Conservation (phyloP, 2,113 vertebrate species). For the Telmatochromis sp. region DNA sequence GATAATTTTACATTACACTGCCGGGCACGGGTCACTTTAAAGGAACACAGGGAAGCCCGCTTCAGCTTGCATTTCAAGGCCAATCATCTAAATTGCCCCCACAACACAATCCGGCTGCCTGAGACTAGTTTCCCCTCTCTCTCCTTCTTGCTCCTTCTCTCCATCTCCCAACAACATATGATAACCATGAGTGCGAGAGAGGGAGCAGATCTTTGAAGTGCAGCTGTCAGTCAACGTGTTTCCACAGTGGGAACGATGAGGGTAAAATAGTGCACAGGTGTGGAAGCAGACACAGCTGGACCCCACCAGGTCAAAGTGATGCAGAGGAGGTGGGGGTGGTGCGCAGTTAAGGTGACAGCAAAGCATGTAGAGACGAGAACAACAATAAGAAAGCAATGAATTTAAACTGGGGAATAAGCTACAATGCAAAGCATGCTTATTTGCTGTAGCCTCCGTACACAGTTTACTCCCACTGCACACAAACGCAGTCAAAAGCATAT, state of each 20-base stretch:
- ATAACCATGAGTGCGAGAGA: slow-evolving; percentile 46
- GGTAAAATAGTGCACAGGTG: slow-evolving; percentile 74
- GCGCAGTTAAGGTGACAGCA: background rate
- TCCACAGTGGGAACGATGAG: slow-evolving; percentile 46
- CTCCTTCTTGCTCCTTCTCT: background rate
- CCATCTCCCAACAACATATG: slow-evolving; percentile 44
- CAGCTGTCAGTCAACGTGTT: slow-evolving; percentile 69
- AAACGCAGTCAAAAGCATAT: background rate
- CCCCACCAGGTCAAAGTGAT: slow-evolving; percentile 57
- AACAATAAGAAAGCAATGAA: background rate
- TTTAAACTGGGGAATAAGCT: background rate
- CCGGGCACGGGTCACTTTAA: slow-evolving; percentile 74
- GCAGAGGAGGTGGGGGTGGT: background rate
- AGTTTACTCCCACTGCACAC: background rate
- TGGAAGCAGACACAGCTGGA: slow-evolving; percentile 45
- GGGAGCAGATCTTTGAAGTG: slow-evolving; percentile 66
- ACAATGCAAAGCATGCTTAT: background rate
- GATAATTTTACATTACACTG: slow-evolving; percentile 75
- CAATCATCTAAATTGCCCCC: slow-evolving; percentile 74
- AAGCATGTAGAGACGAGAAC: background rate
- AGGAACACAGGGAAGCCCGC: slow-evolving; percentile 69
- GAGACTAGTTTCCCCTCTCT: slow-evolving; percentile 2
- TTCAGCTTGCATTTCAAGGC: slow-evolving; percentile 73
- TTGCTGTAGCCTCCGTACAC: background rate
- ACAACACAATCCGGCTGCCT: slow-evolving; percentile 47